Evolutionary conservation across 2,888 invertebrate species (phyloP).

Genomic region (Ornithoptera alexandrae): DNA sequence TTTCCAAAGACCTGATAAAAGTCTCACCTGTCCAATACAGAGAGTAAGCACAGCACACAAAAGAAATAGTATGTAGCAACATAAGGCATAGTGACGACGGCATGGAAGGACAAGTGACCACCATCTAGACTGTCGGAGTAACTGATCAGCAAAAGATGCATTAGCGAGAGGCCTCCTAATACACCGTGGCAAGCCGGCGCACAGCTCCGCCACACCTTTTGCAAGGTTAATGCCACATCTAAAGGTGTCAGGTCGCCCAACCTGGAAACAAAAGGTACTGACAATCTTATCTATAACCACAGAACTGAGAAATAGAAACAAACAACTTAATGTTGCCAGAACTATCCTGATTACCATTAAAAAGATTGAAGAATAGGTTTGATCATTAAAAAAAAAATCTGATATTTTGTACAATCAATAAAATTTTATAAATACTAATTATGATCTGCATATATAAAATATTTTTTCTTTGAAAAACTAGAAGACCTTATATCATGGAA

Average conservation of each 20-base stretch:
- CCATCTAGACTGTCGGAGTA: conserved; percentile 73
- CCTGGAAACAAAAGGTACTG: conserved; percentile 41
- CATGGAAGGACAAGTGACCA: conserved; percentile 71
- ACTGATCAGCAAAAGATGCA: conserved; percentile 80
- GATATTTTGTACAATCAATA: too few species aligned
- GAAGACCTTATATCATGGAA: too few species aligned
- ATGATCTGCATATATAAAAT: too few species aligned
- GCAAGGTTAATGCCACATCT: conserved; percentile 75
- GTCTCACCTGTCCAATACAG: conserved; percentile 79
- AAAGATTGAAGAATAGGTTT: too few species aligned
- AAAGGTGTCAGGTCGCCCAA: conserved; percentile 73
- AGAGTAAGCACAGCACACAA: conserved; percentile 79
- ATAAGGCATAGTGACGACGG: conserved; percentile 74
- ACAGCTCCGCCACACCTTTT: conserved; percentile 72
- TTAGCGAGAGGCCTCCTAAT: conserved; percentile 79
- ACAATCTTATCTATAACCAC: not conserved
- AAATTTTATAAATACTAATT: too few species aligned
- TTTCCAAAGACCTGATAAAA: not conserved
- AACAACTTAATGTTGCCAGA: too few species aligned
- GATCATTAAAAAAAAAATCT: too few species aligned
- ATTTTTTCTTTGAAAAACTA: too few species aligned
- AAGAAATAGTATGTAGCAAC: conserved; percentile 80
- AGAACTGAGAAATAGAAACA: too few species aligned
- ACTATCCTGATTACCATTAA: too few species aligned
- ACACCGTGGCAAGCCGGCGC: conserved; percentile 81